These are phyloP conservation scores for Tachuris rubrigastra DNA, from an alignment of 2,113 vertebrate species.

Conservation along the genomic window DNA sequence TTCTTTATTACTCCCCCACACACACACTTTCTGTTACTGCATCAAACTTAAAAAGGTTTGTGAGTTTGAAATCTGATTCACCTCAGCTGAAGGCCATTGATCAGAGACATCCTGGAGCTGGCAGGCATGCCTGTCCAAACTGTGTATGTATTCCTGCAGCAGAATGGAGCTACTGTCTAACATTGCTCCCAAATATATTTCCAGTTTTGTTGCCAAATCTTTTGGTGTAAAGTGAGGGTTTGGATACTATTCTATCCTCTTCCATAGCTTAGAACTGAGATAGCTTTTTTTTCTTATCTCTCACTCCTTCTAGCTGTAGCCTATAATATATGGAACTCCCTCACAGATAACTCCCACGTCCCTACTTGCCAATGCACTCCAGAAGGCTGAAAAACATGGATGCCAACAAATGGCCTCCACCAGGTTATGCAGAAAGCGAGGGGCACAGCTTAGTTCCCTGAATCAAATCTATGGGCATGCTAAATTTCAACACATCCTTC, in stretches of 20 bases:
- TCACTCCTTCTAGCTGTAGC: background rate
- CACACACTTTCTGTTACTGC: background rate
- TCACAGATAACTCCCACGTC: background rate
- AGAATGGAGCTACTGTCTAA: background rate
- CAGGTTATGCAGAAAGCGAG: background rate
- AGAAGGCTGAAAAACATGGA: background rate
- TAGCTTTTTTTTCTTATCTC: background rate
- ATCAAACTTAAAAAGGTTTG: background rate
- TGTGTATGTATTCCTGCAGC: background rate
- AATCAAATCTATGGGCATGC: background rate
- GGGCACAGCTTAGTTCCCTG: background rate
- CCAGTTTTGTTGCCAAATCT: background rate
- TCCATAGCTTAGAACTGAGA: background rate
- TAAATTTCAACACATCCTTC: background rate
- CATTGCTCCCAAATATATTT: background rate
- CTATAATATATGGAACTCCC: background rate
- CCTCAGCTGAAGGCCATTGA: background rate
- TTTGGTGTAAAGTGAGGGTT: background rate
- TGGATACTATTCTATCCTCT: fast-evolving
- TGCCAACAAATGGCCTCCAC: background rate
- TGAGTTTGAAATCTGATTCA: background rate
- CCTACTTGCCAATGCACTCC: background rate
- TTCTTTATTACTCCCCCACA: too few species aligned
- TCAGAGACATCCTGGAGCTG: background rate
- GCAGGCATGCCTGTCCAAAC: background rate